Evolutionary conservation across 2,797 vertebrate species (phyloP).

Genomic region (Glossophaga mutica): DNA sequence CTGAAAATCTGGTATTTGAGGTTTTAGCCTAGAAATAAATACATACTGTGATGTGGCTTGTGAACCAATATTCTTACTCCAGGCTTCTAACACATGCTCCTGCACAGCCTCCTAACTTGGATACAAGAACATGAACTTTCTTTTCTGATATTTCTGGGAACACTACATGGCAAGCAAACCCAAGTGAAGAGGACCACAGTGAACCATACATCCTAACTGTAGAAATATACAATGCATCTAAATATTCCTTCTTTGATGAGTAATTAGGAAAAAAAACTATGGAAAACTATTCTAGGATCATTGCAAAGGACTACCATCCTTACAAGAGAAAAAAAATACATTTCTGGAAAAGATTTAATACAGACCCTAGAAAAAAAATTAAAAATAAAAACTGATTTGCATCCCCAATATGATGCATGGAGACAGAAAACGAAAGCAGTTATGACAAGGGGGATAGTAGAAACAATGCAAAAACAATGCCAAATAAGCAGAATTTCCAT

Average conservation of each 20-base stretch:
- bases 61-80: background rate
- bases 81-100: background rate
- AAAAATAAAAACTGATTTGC: background rate
- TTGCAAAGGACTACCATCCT: background rate
- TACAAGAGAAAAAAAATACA: background rate
- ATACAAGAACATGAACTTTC: background rate
- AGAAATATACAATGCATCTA: background rate
- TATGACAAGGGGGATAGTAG: background rate
- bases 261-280: background rate
- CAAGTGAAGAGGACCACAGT: background rate
- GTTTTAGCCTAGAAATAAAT: background rate
- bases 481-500: background rate
- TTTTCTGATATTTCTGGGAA: background rate
- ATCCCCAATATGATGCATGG: background rate
- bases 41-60: background rate
- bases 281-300: background rate
- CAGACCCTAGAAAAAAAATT: background rate
- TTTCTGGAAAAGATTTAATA: conserved; percentile 25
- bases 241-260: background rate
- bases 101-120: background rate
- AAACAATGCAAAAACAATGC: background rate
- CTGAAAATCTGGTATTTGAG: background rate
- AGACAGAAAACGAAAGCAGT: conserved; percentile 6
- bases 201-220: background rate
- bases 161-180: background rate